These are phyloP conservation scores for Eurystomus glaucurus DNA, from an alignment of 2,797 vertebrate genomes.

Conservation along the genomic window DNA sequence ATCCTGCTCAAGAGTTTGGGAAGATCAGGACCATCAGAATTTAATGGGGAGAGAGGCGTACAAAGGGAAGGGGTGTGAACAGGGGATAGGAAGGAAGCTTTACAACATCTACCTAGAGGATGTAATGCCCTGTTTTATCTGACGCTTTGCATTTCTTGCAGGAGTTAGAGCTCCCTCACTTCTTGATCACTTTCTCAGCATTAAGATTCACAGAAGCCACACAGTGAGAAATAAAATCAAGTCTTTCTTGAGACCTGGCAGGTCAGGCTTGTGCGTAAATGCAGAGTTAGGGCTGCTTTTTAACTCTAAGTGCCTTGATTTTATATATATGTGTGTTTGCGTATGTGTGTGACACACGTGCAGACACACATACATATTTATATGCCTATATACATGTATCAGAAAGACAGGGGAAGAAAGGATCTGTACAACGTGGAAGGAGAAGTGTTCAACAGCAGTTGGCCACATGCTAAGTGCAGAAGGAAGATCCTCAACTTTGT, in stretches of 20 bases:
- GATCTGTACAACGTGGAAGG: constrained; percentile 44
- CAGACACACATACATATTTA: background rate
- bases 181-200: background rate
- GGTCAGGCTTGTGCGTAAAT: constrained; percentile 87
- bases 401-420: background rate
- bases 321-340: constrained; percentile 36
- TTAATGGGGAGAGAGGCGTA: background rate
- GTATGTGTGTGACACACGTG: background rate
- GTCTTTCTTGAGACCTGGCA: constrained; percentile 59
- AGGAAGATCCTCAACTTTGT: constrained; percentile 64
- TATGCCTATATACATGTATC: constrained; percentile 23
- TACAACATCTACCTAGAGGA: background rate
- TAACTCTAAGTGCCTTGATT: constrained; percentile 71
- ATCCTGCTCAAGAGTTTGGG: constrained; percentile 54
- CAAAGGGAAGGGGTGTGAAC: rapidly evolving
- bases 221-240: constrained; percentile 54
- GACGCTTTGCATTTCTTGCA: constrained; percentile 35
- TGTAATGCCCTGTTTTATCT: constrained; percentile 55
- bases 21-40: constrained; percentile 22
- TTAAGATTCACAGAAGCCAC: constrained; percentile 48
- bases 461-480: constrained; percentile 55
- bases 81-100: background rate
- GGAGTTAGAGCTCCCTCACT: constrained; percentile 19
- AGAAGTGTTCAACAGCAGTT: constrained; percentile 45
- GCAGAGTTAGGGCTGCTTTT: constrained; percentile 70